phyloP scores from a whole-genome alignment of 2,797 vertebrate species.

The Meriones psammophilus region DNA sequence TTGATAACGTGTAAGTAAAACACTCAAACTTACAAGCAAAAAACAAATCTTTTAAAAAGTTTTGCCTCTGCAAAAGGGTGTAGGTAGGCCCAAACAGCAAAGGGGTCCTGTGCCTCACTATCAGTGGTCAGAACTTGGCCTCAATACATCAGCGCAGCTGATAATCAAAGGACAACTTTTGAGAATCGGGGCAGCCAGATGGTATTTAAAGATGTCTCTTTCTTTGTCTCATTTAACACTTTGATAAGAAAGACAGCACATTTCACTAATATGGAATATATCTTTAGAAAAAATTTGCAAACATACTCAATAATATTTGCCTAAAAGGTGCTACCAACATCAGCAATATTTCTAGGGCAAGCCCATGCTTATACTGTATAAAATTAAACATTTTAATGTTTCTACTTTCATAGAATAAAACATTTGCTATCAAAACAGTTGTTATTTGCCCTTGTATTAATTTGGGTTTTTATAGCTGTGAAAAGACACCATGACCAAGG shows the following conservation, averaged over 20 bases:
- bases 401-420: conserved; percentile 56
- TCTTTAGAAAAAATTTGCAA: conserved; percentile 1
- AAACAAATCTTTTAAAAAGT: not conserved
- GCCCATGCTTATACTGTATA: not conserved
- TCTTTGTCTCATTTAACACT: not conserved
- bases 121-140: not conserved
- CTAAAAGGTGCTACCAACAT: not conserved
- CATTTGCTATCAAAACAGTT: conserved; percentile 1
- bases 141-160: not conserved
- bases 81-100: not conserved
- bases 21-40: not conserved
- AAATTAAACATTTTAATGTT: conserved; percentile 39
- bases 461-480: not conserved
- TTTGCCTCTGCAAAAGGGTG: not conserved
- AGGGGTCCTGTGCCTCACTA: not conserved
- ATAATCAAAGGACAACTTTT: not conserved
- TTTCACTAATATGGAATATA: not conserved
- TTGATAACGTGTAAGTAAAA: not conserved
- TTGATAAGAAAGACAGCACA: not conserved
- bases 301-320: conserved; percentile 34
- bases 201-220: not conserved
- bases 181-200: not conserved
- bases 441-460: not conserved
- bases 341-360: conserved; percentile 9
- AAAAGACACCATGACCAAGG: not conserved